Base-by-base conservation (phyloP, 2,888 invertebrate species). In the Phlogophora meticulosa region DNA sequence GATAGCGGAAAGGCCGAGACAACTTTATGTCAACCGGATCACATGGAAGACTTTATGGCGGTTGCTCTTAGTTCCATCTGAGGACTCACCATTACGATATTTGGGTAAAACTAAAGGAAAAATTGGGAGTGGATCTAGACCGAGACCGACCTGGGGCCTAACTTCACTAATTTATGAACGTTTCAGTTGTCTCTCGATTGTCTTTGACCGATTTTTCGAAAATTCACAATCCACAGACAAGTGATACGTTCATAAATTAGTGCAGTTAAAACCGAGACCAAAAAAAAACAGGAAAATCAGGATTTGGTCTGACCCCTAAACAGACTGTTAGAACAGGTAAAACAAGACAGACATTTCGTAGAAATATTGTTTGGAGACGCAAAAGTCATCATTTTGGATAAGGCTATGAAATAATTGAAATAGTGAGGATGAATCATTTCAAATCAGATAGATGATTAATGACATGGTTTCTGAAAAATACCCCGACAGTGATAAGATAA, bases 1-100 rank as follows among this genome's bases (percentile, higher is more conserved):
- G 49, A 71, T 57, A 59, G 65, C 63, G 71, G 64, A 73, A 81
- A 69, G 52, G 62, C 52, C 49, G 43, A 69, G 68, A 76, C 78
- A 76, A 73, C 72, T 76, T 76, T 81, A 81, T 81, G 65, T 53
- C 79, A 76, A 79, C 81, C 81, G 79, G 81, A 73, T 76, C 69
- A 74, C 68, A 65, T 67, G 62, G 49, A 74, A 72, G 65, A 72
- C 63, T 76, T 81, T 76, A 81, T 76, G 36, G 51, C 60, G 61
- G 70, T 71, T 48, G 64, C 69, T 72, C 68, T 81, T 72, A 70
- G 70, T 58, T 65, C 61, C 60, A 69, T 52, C 59, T 63, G 38
- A 53, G 46, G 56, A 55, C 61, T 24, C 69, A 65, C 74, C 69
- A 71, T 77, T 77, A 68, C 52, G 62, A 75, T 65, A 79, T 82